Evolutionary conservation across 92 coral and sea anemone species (phyloP).

Genomic region (Nematostella vectensis): DNA sequence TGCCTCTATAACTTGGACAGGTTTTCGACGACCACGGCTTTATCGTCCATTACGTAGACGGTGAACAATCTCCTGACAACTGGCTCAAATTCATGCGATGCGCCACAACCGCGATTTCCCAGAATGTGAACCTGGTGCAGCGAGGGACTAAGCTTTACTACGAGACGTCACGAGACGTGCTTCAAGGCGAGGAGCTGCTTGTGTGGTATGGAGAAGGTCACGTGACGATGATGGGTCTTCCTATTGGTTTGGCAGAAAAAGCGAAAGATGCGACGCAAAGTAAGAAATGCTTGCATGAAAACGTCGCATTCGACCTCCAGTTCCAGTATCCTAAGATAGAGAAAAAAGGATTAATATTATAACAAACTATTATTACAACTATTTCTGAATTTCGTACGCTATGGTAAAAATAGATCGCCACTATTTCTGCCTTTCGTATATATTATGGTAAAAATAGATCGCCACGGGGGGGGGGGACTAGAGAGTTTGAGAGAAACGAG

Average conservation of each 20-base stretch:
- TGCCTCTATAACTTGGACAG: too few relatives aligned
- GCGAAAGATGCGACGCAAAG: slow-evolving; percentile 1
- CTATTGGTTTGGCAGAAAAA: slow-evolving; percentile 24
- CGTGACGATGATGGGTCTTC: slow-evolving; percentile 53
- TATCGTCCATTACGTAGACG: slow-evolving; percentile 50
- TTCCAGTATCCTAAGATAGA: too few relatives aligned
- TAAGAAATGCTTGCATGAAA: too few relatives aligned
- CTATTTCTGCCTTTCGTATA: too few relatives aligned
- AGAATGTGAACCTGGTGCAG: slow-evolving; percentile 54
- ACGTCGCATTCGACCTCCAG: slow-evolving; percentile 4
- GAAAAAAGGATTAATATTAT: too few relatives aligned
- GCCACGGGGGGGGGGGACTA: too few relatives aligned
- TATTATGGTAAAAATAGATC: too few relatives aligned
- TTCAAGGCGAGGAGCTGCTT: slow-evolving; percentile 52
- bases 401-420: too few relatives aligned
- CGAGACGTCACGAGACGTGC: slow-evolving; percentile 48
- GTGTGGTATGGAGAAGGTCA: slow-evolving; percentile 80
- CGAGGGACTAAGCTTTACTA: slow-evolving; percentile 45
- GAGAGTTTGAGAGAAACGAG: too few relatives aligned
- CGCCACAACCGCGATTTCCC: slow-evolving; percentile 47
- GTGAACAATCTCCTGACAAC: slow-evolving; percentile 38
- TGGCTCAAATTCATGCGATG: slow-evolving; percentile 75
- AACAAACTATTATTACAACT: too few relatives aligned
- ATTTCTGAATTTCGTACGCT: too few relatives aligned
- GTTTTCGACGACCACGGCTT: slow-evolving; percentile 37